Evolutionary conservation across 2,113 vertebrate genomes (phyloP), one percentile per base, ranked within the genome.

Genomic region (Brienomyrus longianalis): DNA sequence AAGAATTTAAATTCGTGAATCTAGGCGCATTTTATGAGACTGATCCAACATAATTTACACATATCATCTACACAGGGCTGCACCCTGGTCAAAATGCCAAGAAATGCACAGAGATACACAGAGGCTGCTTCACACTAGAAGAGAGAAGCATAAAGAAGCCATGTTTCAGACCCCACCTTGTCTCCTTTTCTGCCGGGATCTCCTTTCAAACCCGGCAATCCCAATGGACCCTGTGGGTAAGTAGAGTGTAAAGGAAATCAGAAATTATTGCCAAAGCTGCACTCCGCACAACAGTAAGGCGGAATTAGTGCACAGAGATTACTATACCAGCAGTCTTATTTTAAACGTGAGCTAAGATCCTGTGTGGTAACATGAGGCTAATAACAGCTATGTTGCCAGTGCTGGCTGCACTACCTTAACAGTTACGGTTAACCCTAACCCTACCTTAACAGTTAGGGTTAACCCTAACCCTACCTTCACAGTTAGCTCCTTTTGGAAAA

Each of bases 141-240:
- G 45, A 83, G 1, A 10, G 21, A 84, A 19, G 19, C 35, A 45
- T 19, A 45, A 21, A 23, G 1, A 83, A 15, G 43, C 6, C 43
- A 10, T 86, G 85, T 86, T 52, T 13, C 5, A 27, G n/a, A 17
- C 88, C 94, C 95, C 70, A 98, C 98, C 96, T 98, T 99, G 4
- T 98, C 98, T 88, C 98, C 98, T 87, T 97, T 97, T 50, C 52
- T 90, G 87, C 98, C 98, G 2, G 96, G 93, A 88, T 97, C 97
- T 92, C 98, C 98, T 93, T 97, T 98, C 90, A 99, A 94, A 59
- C 98, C 98, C 1, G 94, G 97, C 84, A 98, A 95, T 90, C 98
- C 98, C 10, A 96, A 47, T 3, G 98, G 98, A 0, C 98, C 98
- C 98, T 99, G 90, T 62, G 51, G 90, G 90, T 21, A 39, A 47